Percentiles rank a stretch among this genome's conserved stretches.
These are phyloP conservation scores for Dendrolimus pini DNA, from an alignment of 2,888 invertebrate genomes.

Conservation along the genomic window DNA sequence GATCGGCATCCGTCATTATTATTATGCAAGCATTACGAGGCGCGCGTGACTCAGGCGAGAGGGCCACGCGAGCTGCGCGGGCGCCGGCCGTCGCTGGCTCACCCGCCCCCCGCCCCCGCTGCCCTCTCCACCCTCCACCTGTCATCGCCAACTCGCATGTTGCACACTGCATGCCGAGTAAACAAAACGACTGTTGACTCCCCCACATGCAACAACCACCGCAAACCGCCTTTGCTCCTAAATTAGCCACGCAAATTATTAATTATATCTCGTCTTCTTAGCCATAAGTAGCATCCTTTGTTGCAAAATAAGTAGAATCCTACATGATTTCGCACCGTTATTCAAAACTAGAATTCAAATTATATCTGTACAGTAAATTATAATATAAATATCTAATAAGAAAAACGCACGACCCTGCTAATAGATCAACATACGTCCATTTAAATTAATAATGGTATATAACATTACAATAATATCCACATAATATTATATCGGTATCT, in stretches of 20 bases:
- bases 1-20: slow-evolving; percentile 78
- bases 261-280: slow-evolving; percentile 15
- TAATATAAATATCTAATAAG: neutral
- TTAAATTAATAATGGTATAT: no score
- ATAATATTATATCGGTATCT: no score
- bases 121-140: slow-evolving; percentile 37
- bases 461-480: no score
- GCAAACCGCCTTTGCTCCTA: slow-evolving; percentile 7
- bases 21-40: slow-evolving; percentile 77
- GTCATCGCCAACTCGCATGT: slow-evolving; percentile 30
- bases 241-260: slow-evolving; percentile 36
- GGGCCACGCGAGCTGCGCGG: slow-evolving; percentile 72
- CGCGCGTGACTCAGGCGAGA: slow-evolving; percentile 75
- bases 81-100: slow-evolving; percentile 41
- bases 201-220: slow-evolving; percentile 15
- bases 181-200: slow-evolving; percentile 29
- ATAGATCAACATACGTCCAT: neutral
- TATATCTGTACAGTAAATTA: no score
- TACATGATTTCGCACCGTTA: neutral
- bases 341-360: neutral
- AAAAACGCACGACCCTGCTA: neutral
- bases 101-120: slow-evolving; percentile 29
- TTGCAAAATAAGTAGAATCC: neutral
- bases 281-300: neutral
- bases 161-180: slow-evolving; percentile 6